Evolutionary conservation across 2,888 invertebrate species (phyloP).

Genomic region (Plebejus anna): DNA sequence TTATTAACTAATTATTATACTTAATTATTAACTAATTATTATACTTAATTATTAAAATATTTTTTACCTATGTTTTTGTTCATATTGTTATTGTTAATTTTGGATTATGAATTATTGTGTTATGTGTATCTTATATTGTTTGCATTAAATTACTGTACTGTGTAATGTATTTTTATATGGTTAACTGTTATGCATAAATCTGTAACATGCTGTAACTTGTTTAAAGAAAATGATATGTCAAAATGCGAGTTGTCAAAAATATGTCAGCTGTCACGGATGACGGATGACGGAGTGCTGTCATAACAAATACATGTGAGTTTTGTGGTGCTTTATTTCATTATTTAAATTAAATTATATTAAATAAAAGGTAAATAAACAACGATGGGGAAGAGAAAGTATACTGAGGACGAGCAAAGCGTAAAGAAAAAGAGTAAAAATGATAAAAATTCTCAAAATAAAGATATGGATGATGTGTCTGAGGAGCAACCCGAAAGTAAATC

Average conservation of each 20-base stretch:
- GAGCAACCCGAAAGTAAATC: conserved; percentile 55
- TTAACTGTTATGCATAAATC: too few species aligned
- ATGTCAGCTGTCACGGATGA: not conserved
- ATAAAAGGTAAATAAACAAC: conserved; percentile 35
- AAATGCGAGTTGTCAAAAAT: not conserved
- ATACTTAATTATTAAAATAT: too few species aligned
- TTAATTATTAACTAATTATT: too few species aligned
- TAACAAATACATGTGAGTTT: conserved; percentile 50
- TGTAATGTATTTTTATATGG: too few species aligned
- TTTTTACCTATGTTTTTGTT: too few species aligned
- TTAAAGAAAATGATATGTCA: not conserved
- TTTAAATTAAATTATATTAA: not conserved
- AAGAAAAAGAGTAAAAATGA: conserved; percentile 51
- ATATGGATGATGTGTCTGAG: conserved; percentile 38
- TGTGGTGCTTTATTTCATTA: conserved; percentile 8
- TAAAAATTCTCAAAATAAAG: conserved; percentile 41
- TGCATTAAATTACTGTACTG: too few species aligned
- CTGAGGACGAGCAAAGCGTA: conserved; percentile 44
- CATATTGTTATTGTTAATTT: too few species aligned
- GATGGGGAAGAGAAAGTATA: conserved; percentile 67
- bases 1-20: too few species aligned
- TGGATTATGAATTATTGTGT: too few species aligned
- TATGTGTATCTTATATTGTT: too few species aligned
- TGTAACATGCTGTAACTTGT: too few species aligned
- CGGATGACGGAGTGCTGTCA: not conserved